Base-by-base conservation (phyloP, 2,113 vertebrate genomes). In the Actenoides lindsayi region DNA sequence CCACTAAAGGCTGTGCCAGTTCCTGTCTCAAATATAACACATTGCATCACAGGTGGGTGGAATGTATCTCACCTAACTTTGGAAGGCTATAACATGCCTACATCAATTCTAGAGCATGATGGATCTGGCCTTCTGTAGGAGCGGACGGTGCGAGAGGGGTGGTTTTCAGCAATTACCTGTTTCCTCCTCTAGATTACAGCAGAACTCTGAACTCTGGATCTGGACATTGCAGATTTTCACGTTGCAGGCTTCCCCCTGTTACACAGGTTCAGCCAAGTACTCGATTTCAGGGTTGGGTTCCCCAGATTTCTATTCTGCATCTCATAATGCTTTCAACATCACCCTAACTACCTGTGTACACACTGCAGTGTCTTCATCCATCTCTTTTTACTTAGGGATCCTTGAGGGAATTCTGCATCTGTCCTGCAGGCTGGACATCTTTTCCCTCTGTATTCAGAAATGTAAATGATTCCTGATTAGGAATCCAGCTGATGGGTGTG, bases 31-130 rank as follows among this genome's bases (percentile, higher is more conserved):
- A 54, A 82, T 50, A 54, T 80, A 28, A 90, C 69, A 46, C 53
- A 69, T 46, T 86, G 18, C 64, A 63, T 63, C 79, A 83, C 71
- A 71, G 74, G 85, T 83, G 62, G 89, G 68, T 94, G 71, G 83
- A 88, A 83, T 90, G 85, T 39, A 31, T 90, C 60, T 93, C 75
- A 88, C 88, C 50, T 89, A 74, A 50, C 88, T 92, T 88, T 80
- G 44, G 50, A 77, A 95, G 67, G 75, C 77, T 94, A 3, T 67
- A 62, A 70, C 50, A 78, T 87, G 70, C 76, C 89, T 77, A 57
- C 37, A 83, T 93, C 79, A 42, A 71, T 94, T 76, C 54, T 59
- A 76, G 67, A 73, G 27, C 1, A 4, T 83, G 85, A 94, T 67
- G 95, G 92, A 54, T 92, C 59, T 86, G 50, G 44, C 73, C 78